Percentiles rank a stretch among this genome's conserved stretches.
phyloP scores from a whole-genome alignment of 2,888 invertebrate species.

The Hetaerina titia region DNA sequence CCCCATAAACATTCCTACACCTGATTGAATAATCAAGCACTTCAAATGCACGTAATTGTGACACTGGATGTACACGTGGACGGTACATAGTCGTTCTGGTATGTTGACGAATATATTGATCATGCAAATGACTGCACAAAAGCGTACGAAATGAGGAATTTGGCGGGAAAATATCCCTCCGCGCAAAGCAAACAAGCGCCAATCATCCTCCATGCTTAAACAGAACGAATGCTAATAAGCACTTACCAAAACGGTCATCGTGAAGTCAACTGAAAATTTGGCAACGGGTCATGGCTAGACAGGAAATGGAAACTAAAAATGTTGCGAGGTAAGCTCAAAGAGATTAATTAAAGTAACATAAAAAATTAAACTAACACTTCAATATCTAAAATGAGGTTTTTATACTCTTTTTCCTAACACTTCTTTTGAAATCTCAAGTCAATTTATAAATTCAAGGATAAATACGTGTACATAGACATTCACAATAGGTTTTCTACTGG shows the following conservation, averaged over 20 bases:
- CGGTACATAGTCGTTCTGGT: not conserved
- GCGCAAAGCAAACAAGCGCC: not conserved
- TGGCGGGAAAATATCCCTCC: not conserved
- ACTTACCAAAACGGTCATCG: not conserved
- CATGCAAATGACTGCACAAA: not conserved
- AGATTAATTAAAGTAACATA: too few species aligned
- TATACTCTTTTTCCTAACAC: too few species aligned
- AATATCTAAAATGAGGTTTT: too few species aligned
- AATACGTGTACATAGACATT: too few species aligned
- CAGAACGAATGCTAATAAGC: not conserved
- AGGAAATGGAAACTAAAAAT: not conserved
- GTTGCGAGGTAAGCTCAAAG: not conserved
- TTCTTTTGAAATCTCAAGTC: too few species aligned
- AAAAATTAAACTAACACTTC: too few species aligned
- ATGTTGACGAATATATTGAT: slow-evolving; percentile 14
- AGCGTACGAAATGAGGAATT: slow-evolving; percentile 21
- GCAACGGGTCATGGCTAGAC: not conserved
- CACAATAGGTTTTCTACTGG: too few species aligned
- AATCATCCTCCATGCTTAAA: not conserved
- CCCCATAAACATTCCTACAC: not conserved
- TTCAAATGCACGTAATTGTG: not conserved
- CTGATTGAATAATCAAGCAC: slow-evolving; percentile 15
- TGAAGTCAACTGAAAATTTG: not conserved
- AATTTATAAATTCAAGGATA: too few species aligned
- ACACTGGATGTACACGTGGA: not conserved